Conservation (phyloP, 2,797 vertebrate genomes). For the Gastrophryne carolinensis region DNA sequence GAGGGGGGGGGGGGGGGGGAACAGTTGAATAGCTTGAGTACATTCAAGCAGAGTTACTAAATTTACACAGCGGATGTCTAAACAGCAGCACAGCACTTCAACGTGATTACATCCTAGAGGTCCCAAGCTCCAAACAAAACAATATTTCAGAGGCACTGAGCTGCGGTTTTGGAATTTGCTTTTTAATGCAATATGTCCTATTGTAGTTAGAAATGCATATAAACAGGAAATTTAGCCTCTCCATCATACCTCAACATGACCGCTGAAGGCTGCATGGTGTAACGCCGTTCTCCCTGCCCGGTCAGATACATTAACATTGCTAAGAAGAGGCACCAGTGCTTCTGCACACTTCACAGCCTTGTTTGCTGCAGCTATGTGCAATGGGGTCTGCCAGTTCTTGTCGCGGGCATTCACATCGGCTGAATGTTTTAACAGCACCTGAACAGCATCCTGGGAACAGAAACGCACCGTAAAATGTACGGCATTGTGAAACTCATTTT, state of each 20-base stretch:
- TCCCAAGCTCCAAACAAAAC: slow-evolving; percentile 4
- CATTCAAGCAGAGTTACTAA: slow-evolving; percentile 32
- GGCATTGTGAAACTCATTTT: neutral
- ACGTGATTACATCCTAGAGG: neutral
- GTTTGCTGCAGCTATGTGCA: slow-evolving; percentile 94
- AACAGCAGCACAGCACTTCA: slow-evolving; percentile 9
- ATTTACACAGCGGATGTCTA: slow-evolving; percentile 36
- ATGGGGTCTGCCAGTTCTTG: slow-evolving; percentile 98
- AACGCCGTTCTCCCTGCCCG: slow-evolving; percentile 91
- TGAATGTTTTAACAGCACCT: slow-evolving; percentile 95
- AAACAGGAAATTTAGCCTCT: neutral
- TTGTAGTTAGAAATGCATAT: neutral
- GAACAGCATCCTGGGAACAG: slow-evolving; percentile 86
- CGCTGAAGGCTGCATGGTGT: slow-evolving; percentile 96
- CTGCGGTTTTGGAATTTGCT: neutral
- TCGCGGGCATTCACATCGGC: slow-evolving; percentile 96
- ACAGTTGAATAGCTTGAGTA: slow-evolving; percentile 7
- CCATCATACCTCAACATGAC: slow-evolving; percentile 86
- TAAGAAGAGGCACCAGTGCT: slow-evolving; percentile 90
- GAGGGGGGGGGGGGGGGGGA: too few species aligned
- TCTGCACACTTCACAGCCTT: slow-evolving; percentile 95
- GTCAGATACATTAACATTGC: slow-evolving; percentile 96
- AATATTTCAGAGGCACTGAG: neutral
- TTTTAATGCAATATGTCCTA: neutral
- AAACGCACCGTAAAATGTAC: neutral